Evolutionary conservation across 2,888 invertebrate species (phyloP).

Genomic region (Allygus modestus): DNA sequence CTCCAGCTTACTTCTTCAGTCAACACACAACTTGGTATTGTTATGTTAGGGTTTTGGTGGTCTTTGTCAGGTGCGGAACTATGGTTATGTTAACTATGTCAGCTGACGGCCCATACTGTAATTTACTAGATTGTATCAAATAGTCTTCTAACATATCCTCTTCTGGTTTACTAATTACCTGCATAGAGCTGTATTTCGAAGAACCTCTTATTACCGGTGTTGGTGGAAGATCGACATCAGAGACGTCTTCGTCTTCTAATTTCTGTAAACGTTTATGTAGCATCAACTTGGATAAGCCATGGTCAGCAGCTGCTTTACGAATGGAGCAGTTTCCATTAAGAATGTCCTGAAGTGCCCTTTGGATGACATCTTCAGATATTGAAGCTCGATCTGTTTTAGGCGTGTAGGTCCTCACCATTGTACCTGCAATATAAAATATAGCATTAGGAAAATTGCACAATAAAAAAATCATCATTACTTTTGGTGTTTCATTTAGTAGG

Average conservation of each 20-base stretch:
- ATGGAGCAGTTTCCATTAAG: slow-evolving; percentile 38
- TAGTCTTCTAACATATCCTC: slow-evolving; percentile 34
- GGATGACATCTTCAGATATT: slow-evolving; percentile 48
- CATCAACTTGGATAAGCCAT: slow-evolving; percentile 13
- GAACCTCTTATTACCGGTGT: slow-evolving; percentile 16
- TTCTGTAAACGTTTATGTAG: slow-evolving; percentile 21
- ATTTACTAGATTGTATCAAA: not conserved
- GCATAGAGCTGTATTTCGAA: slow-evolving; percentile 11
- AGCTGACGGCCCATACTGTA: slow-evolving; percentile 44
- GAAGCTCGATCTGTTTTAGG: slow-evolving; percentile 34
- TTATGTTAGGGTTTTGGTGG: too few relatives aligned
- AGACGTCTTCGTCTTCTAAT: not conserved
- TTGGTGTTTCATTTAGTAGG: too few relatives aligned
- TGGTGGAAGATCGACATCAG: not conserved
- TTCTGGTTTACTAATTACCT: slow-evolving; percentile 8
- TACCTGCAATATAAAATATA: slow-evolving; percentile 14
- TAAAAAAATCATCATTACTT: too few relatives aligned
- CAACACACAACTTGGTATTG: too few relatives aligned
- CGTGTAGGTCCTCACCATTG: slow-evolving; percentile 46
- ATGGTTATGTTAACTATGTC: too few relatives aligned
- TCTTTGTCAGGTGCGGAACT: too few relatives aligned
- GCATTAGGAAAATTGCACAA: not conserved
- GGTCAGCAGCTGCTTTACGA: slow-evolving; percentile 32
- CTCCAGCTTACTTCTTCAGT: too few relatives aligned
- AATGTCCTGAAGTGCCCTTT: slow-evolving; percentile 2